These are phyloP conservation scores for Chinchilla lanigera DNA, from an alignment of 2,113 vertebrate species.

Conservation along the genomic window DNA sequence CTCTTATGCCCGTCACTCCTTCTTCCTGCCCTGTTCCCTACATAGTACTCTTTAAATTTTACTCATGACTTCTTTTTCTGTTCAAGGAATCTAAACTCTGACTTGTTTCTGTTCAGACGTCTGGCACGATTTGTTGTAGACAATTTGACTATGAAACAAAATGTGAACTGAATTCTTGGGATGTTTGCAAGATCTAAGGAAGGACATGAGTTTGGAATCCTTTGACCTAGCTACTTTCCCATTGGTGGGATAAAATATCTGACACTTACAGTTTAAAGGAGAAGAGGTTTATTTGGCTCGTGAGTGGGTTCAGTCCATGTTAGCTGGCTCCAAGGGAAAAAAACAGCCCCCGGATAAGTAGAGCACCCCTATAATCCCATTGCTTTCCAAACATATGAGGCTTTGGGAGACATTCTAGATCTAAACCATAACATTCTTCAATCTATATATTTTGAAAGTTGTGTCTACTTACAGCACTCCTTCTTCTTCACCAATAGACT, in stretches of 20 bases:
- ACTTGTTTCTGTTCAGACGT: constrained; percentile 27
- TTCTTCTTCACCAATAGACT: constrained; percentile 1
- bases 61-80: not conserved
- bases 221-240: not conserved
- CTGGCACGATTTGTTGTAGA: constrained; percentile 30
- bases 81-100: not conserved
- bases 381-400: not conserved
- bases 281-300: not conserved
- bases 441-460: not conserved
- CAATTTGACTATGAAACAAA: not conserved
- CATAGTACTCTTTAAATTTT: not conserved
- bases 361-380: not conserved
- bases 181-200: not conserved
- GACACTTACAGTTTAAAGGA: not conserved
- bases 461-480: not conserved
- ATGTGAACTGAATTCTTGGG: not conserved
- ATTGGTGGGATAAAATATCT: not conserved
- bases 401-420: not conserved
- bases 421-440: not conserved
- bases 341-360: not conserved
- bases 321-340: not conserved
- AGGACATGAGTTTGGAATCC: not conserved
- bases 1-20: not conserved
- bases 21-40: not conserved
- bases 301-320: not conserved